These are phyloP conservation scores for Nycticorax nycticorax DNA, from an alignment of 2,113 vertebrate species.

Conservation along the genomic window DNA sequence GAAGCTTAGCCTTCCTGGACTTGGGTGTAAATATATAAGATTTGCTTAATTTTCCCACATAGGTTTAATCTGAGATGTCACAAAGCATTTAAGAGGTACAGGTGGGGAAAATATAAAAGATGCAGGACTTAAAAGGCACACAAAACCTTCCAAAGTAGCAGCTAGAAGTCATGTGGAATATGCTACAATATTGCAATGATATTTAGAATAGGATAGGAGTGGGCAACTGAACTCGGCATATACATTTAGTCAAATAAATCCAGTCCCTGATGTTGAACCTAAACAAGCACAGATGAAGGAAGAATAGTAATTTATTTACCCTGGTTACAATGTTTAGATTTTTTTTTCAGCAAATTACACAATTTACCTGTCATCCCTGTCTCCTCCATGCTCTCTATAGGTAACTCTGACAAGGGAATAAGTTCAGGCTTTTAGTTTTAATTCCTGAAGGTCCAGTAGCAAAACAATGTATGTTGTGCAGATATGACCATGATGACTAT, in stretches of 20 bases:
- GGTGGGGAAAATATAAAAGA: neutral
- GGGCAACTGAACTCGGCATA: neutral
- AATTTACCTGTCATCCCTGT: neutral
- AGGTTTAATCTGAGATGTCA: neutral
- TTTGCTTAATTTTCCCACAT: neutral
- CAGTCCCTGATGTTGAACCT: neutral
- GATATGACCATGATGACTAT: neutral
- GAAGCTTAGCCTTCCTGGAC: neutral
- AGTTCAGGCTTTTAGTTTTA: neutral
- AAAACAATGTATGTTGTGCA: neutral
- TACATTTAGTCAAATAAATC: neutral
- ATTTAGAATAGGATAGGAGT: neutral
- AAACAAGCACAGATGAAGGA: neutral
- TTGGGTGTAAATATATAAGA: rapidly evolving
- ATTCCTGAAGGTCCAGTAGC: neutral
- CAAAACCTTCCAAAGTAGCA: neutral
- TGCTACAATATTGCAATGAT: rapidly evolving
- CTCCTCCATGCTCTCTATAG: neutral
- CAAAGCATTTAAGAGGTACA: neutral
- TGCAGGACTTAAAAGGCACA: neutral
- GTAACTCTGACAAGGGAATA: neutral
- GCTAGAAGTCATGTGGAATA: neutral
- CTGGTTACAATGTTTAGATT: neutral
- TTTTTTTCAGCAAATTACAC: neutral
- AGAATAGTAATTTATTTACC: neutral